A percentile compares a stretch with the other conserved stretches of the same genome.
phyloP scores from a whole-genome alignment of 2,113 vertebrate genomes.

The Picathartes gymnocephalus region DNA sequence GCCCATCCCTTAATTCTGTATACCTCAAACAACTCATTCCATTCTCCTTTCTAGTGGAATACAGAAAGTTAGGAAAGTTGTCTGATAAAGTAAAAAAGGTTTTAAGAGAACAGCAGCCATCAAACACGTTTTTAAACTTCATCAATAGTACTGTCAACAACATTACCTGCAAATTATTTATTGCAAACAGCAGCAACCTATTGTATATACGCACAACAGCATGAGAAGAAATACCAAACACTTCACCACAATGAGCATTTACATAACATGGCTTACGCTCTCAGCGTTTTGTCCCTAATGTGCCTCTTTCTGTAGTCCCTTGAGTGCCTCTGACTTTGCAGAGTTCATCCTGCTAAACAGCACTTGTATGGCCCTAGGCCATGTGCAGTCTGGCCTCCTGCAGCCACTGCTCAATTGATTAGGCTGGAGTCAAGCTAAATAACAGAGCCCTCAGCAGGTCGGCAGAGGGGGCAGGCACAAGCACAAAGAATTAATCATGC shows the following conservation, averaged over 20 bases:
- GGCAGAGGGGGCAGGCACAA: neutral
- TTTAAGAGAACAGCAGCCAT: neutral
- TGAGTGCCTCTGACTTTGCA: slow-evolving; percentile 27
- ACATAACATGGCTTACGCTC: neutral
- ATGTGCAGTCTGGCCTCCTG: slow-evolving; percentile 29
- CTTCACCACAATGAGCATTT: slow-evolving; percentile 4
- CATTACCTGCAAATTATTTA: neutral
- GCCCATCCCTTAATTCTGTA: neutral
- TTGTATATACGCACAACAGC: neutral
- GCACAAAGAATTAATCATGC: slow-evolving; percentile 42
- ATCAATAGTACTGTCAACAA: neutral
- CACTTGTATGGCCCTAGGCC: slow-evolving; percentile 47
- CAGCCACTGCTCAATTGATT: slow-evolving; percentile 25
- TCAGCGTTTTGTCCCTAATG: slow-evolving; percentile 14
- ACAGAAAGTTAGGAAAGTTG: neutral
- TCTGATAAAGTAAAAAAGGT: neutral
- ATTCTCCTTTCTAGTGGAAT: neutral
- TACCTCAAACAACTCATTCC: neutral
- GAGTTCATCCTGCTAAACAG: slow-evolving; percentile 8
- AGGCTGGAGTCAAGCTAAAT: slow-evolving; percentile 17
- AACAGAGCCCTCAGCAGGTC: slow-evolving; percentile 10
- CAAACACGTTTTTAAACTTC: neutral
- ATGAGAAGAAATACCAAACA: neutral
- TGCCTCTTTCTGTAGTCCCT: slow-evolving; percentile 2
- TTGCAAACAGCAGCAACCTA: neutral